Evolutionary conservation across 2,797 vertebrate genomes (phyloP), one percentile per base, ranked within the genome.

Genomic region (Ispidina lecontei): DNA sequence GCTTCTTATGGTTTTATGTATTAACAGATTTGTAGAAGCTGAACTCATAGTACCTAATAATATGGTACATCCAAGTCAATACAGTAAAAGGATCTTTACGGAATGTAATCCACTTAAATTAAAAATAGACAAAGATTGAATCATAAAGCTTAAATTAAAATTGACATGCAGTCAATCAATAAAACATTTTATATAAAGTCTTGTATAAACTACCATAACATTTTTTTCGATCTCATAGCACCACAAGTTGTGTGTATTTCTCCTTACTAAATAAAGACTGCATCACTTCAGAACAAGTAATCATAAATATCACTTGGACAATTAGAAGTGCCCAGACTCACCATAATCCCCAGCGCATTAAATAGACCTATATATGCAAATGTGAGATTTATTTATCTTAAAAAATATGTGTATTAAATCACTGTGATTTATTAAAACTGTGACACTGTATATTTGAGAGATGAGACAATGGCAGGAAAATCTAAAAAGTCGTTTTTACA

Each of bases 1-100:
- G 98, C 98, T 98, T 99, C 98, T 98, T 98, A 98, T 96, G 97
- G 97, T 98, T 98, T 99, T 98, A 98, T 98, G 98, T 98, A 99
- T 98, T 98, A 99, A 98, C 98, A 98, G 98, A 98, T 99, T 99
- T 98, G 98, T 96, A 96, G 97, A 97, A 97, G 98, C 98, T 98
- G 98, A 98, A 98, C 98, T 98, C 98, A 98, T 97, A 98, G 98
- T 98, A 97, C 97, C 98, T 99, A 98, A 98, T 98, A 98, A 98
- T 98, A 98, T 98, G 98, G 98, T 98, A 98, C 98, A 97, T 98
- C 97, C 96, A 94, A 98, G 98, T 97, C 97, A 97, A 97, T 97
- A 92, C 95, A 97, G 96, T 96, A 97, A 98, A 98, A 98, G 97
- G 97, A 98, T 98, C 98, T 98, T 97, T 97, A 96, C 93, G 95